phyloP scores from a whole-genome alignment of 2,113 vertebrate species.

The Lepisosteus osseus region DNA sequence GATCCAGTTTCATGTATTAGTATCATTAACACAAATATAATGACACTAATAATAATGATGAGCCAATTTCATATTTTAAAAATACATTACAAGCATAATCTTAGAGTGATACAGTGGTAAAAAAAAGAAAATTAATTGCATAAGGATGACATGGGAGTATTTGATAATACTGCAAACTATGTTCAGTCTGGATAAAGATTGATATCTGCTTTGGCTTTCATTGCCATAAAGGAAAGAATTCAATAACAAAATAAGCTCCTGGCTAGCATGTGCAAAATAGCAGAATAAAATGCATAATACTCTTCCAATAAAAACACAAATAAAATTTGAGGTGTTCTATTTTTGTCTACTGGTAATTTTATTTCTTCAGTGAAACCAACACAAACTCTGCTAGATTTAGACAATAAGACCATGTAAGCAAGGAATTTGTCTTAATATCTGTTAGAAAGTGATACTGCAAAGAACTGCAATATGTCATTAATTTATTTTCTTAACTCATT shows the following conservation, averaged over 20 bases:
- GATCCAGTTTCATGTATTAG: too few species aligned
- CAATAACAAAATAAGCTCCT: constrained; percentile 31
- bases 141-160: not conserved
- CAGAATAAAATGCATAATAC: constrained; percentile 33
- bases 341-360: constrained; percentile 54
- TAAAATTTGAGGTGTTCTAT: constrained; percentile 69
- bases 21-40: too few species aligned
- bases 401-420: constrained; percentile 54
- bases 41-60: too few species aligned
- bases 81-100: not conserved
- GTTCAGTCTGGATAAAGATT: constrained; percentile 3
- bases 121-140: too few species aligned
- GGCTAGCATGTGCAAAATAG: constrained; percentile 26
- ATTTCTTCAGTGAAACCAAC: constrained; percentile 66
- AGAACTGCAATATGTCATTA: too few species aligned
- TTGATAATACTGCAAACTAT: constrained; percentile 10
- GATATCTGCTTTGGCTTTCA: constrained; percentile 4
- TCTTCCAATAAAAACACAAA: constrained; percentile 65
- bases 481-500: too few species aligned
- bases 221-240: constrained; percentile 30
- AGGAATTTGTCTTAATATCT: too few species aligned
- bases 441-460: too few species aligned
- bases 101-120: too few species aligned
- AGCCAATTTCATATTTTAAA: too few species aligned
- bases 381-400: constrained; percentile 52